These are phyloP conservation scores for Vidua macroura DNA, from an alignment of 2,113 vertebrate species.

Conservation along the genomic window DNA sequence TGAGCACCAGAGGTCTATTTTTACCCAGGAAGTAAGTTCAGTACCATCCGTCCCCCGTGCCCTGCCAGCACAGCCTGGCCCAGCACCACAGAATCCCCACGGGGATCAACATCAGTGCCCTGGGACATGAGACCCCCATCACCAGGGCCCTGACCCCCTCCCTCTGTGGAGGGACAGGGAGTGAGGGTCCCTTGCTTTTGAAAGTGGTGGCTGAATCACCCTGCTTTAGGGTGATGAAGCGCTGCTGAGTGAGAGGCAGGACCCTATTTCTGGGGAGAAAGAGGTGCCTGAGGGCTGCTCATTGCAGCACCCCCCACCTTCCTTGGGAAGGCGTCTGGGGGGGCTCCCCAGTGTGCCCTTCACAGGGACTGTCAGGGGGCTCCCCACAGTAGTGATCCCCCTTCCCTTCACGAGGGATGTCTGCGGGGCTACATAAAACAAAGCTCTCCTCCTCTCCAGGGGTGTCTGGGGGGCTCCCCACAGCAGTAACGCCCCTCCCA, in stretches of 20 bases:
- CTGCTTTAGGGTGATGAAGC: neutral
- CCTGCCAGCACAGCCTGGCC: neutral
- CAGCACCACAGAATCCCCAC: fast-evolving
- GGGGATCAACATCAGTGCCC: fast-evolving
- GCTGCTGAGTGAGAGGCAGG: neutral
- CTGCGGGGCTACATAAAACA: neutral
- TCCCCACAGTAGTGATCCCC: neutral
- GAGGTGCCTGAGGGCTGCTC: neutral
- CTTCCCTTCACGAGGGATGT: fast-evolving
- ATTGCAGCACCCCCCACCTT: neutral
- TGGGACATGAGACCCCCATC: neutral
- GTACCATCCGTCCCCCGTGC: fast-evolving
- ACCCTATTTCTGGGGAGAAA: neutral
- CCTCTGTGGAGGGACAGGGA: neutral
- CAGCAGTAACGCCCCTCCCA: fast-evolving
- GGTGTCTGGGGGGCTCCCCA: neutral
- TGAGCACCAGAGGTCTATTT: neutral
- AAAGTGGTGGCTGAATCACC: too few species aligned
- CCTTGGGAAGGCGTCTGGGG: neutral
- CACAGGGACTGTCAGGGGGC: too few species aligned
- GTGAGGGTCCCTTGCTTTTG: neutral
- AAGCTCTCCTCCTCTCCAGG: neutral
- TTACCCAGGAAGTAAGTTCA: neutral
- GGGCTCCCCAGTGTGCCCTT: neutral
- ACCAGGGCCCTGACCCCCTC: fast-evolving